phyloP scores from a whole-genome alignment of 1,140 invertebrate species.

The Metopolophium dirhodum region DNA sequence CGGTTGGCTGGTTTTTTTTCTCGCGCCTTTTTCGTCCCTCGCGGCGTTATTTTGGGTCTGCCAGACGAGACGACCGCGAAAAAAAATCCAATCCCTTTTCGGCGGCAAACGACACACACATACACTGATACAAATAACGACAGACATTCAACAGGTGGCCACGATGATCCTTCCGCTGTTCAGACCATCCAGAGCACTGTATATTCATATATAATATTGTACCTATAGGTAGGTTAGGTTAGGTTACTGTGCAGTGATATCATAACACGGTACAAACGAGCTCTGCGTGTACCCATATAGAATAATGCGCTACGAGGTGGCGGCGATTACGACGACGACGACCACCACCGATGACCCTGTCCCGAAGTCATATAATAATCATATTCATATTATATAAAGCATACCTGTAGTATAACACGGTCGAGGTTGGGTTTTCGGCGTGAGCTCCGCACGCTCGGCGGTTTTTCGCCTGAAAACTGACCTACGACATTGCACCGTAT shows the following conservation, averaged over 20 bases:
- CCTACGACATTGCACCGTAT: constrained; percentile 1
- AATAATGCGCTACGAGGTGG: neutral
- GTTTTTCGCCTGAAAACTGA: constrained; percentile 8
- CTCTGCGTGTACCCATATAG: neutral
- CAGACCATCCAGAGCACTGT: neutral
- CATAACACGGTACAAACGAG: neutral
- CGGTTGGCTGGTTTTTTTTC: neutral
- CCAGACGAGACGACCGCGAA: constrained; percentile 3
- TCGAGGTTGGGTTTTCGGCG: neutral
- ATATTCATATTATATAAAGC: neutral
- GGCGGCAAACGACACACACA: neutral
- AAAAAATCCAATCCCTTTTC: constrained; percentile 21
- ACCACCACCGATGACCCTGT: neutral
- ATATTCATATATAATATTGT: neutral
- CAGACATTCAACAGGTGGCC: neutral
- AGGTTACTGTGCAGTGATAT: neutral
- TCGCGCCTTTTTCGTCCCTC: neutral
- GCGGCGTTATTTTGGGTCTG: neutral
- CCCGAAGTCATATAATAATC: neutral
- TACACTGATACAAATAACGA: neutral
- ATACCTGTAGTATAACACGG: neutral
- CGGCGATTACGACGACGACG: neutral
- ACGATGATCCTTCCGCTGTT: neutral
- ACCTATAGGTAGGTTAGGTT: neutral
- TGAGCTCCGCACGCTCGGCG: neutral